Evolutionary conservation across 2,888 invertebrate genomes (phyloP).

Genomic region (Andrena praecox): DNA sequence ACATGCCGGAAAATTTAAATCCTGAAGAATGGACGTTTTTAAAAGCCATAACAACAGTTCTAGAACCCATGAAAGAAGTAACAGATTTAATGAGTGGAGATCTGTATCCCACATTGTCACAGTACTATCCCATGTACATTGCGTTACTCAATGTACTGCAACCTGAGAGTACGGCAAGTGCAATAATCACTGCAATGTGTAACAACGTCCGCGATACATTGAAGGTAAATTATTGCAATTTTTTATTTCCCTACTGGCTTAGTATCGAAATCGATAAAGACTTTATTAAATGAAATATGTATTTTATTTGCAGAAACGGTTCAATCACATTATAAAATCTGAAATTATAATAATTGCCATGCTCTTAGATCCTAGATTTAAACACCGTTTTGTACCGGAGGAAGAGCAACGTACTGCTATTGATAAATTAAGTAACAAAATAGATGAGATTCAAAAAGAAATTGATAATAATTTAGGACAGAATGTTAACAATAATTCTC

Average conservation of each 20-base stretch:
- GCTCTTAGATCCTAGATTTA: too few relatives aligned
- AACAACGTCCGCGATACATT: neutral
- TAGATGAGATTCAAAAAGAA: too few relatives aligned
- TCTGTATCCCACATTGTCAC: neutral
- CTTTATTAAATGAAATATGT: too few relatives aligned
- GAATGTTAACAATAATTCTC: too few relatives aligned
- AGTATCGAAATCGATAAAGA: neutral
- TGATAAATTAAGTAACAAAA: too few relatives aligned
- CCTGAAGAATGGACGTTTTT: neutral
- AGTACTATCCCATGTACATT: neutral
- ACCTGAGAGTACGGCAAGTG: neutral
- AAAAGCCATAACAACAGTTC: too few relatives aligned
- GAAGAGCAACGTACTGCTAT: too few relatives aligned
- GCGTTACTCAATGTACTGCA: neutral
- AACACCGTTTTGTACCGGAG: too few relatives aligned
- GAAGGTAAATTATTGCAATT: neutral
- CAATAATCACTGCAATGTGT: neutral
- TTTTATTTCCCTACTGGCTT: neutral
- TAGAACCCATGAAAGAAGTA: neutral
- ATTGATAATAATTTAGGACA: too few relatives aligned
- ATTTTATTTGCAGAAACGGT: neutral
- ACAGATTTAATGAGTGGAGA: slow-evolving; percentile 1
- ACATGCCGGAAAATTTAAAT: neutral
- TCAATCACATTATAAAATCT: neutral
- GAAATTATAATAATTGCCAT: too few relatives aligned